Evolutionary conservation across 2,797 vertebrate genomes (phyloP).

Genomic region (Hypotaenidia philippensis): DNA sequence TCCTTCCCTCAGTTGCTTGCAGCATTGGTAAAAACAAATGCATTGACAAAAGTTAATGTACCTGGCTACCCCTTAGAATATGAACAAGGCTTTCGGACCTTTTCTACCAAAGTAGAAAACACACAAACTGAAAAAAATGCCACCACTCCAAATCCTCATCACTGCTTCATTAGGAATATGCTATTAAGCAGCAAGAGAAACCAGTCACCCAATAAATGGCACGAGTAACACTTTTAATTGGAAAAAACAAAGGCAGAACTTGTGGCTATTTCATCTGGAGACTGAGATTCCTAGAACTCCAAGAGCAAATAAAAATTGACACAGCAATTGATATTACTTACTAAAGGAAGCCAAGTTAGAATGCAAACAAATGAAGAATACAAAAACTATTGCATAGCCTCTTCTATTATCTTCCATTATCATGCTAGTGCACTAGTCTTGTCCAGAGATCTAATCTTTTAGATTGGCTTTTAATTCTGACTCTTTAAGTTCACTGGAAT

Average conservation of each 20-base stretch:
- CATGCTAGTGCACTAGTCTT: not conserved
- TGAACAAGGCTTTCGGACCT: not conserved
- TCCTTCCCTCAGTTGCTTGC: not conserved
- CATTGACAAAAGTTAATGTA: not conserved
- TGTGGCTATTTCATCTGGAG: not conserved
- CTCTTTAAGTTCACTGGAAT: accelerated
- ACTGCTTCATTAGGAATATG: not conserved
- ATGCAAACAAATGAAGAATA: not conserved
- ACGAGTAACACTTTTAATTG: not conserved
- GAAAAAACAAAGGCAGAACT: not conserved
- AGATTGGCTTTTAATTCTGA: not conserved
- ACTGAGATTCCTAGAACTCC: not conserved
- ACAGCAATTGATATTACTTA: not conserved
- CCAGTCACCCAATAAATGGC: not conserved
- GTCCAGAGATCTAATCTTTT: not conserved
- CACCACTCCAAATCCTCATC: not conserved
- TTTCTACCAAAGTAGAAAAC: not conserved
- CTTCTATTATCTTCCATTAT: not conserved
- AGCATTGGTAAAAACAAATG: not conserved
- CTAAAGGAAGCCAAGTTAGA: not conserved
- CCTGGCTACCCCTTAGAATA: not conserved
- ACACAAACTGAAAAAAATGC: not conserved
- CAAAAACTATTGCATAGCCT: not conserved
- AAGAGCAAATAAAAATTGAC: accelerated
- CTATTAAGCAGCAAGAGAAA: not conserved